phyloP scores from a whole-genome alignment of 2,797 vertebrate genomes.

The Sciurus vulgaris region DNA sequence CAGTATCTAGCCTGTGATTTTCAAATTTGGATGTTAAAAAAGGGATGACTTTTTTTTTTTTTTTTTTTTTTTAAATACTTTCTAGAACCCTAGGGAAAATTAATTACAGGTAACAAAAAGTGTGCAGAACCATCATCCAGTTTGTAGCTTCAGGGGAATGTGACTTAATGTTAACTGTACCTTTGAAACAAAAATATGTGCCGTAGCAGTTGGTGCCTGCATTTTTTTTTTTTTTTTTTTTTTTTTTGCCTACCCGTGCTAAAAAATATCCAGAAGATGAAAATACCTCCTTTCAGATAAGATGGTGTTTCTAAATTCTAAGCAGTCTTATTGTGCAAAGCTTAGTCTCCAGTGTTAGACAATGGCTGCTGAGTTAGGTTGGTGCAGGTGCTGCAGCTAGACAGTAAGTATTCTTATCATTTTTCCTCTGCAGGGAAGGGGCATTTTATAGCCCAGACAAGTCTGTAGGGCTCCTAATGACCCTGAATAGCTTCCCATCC shows the following conservation, averaged over 20 bases:
- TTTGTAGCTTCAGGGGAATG: not conserved
- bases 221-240: not conserved
- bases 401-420: not conserved
- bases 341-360: slow-evolving; percentile 38
- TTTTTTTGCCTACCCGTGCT: slow-evolving; percentile 44
- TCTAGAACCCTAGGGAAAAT: slow-evolving; percentile 47
- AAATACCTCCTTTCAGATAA: slow-evolving; percentile 72
- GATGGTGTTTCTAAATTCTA: slow-evolving; percentile 77
- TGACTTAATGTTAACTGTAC: slow-evolving; percentile 23
- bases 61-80: not conserved
- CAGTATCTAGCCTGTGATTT: not conserved
- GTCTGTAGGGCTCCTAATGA: not conserved
- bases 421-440: not conserved
- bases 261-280: slow-evolving; percentile 76
- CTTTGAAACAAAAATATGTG: slow-evolving; percentile 71
- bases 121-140: slow-evolving; percentile 50
- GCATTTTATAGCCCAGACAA: not conserved
- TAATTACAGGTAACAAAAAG: slow-evolving; percentile 71
- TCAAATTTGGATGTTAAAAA: not conserved
- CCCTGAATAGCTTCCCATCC: not conserved
- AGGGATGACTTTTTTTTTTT: not conserved
- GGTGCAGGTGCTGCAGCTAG: not conserved
- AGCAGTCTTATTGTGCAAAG: slow-evolving; percentile 66
- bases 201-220: slow-evolving; percentile 37
- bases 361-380: slow-evolving; percentile 50